Percentiles rank a stretch among this genome's conserved stretches.
Conservation (phyloP, 2,797 vertebrate genomes). For the Mastacembelus armatus region DNA sequence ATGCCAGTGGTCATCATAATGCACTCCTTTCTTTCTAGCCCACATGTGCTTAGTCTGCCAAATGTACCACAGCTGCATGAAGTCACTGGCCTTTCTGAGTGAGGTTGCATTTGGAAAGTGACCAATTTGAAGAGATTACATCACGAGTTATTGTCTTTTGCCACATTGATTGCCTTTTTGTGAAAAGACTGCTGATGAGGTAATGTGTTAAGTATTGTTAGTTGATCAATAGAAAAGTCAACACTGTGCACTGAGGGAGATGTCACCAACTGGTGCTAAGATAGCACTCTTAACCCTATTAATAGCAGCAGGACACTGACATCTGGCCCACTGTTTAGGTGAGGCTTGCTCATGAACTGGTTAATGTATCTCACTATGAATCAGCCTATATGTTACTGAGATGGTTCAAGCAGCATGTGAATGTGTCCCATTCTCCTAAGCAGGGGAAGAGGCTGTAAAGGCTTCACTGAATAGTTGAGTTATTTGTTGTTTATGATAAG, state of each 20-base stretch:
- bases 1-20: conserved; percentile 22
- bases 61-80: conserved; percentile 34
- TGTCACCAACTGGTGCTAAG: conserved; percentile 36
- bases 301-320: not conserved
- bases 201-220: conserved; percentile 29
- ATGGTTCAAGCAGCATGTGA: too few species aligned
- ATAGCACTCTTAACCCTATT: not conserved
- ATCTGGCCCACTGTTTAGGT: too few species aligned
- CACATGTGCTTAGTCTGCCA: conserved; percentile 16
- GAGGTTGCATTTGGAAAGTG: conserved; percentile 31
- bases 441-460: too few species aligned
- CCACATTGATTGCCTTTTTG: conserved; percentile 20
- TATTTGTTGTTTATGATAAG: too few species aligned
- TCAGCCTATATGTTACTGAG: too few species aligned
- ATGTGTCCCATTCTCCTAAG: too few species aligned
- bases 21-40: conserved; percentile 35
- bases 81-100: conserved; percentile 52
- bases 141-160: conserved; percentile 51
- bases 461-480: too few species aligned
- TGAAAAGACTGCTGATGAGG: conserved; percentile 35
- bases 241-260: conserved; percentile 35
- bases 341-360: too few species aligned
- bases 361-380: too few species aligned
- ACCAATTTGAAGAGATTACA: conserved; percentile 54
- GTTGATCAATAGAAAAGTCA: conserved; percentile 30